Conservation (phyloP, 2,797 vertebrate species). For the Sylvia borin region DNA sequence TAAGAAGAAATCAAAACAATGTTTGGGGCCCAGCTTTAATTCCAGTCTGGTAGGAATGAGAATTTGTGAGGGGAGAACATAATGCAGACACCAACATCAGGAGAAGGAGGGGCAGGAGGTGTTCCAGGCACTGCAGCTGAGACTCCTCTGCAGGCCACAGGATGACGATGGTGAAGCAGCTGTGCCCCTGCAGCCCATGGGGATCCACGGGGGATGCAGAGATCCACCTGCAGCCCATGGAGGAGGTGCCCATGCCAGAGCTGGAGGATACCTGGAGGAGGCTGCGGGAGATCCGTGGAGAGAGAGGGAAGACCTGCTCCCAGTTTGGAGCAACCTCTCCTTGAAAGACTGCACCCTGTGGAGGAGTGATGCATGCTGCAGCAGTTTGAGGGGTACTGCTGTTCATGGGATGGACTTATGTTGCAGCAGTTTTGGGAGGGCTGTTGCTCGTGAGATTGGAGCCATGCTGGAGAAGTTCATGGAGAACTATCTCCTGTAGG, state of each 20-base stretch:
- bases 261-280: neutral
- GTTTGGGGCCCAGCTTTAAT: neutral
- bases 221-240: rapidly evolving
- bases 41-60: neutral
- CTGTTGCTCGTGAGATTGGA: neutral
- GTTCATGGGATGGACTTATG: neutral
- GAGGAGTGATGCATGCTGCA: neutral
- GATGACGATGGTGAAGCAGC: neutral
- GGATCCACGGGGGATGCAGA: rapidly evolving
- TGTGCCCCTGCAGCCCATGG: neutral
- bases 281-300: neutral
- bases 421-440: neutral
- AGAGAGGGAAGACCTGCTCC: neutral
- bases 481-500: neutral
- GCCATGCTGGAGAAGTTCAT: neutral
- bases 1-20: neutral
- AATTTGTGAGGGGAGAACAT: neutral
- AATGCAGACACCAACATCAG: neutral
- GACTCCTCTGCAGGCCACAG: neutral
- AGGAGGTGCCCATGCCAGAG: rapidly evolving
- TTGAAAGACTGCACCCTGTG: rapidly evolving
- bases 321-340: neutral
- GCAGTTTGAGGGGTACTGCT: neutral
- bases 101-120: neutral
- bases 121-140: rapidly evolving